phyloP scores from a whole-genome alignment of 2,797 vertebrate species.

The Streptopelia turtur region DNA sequence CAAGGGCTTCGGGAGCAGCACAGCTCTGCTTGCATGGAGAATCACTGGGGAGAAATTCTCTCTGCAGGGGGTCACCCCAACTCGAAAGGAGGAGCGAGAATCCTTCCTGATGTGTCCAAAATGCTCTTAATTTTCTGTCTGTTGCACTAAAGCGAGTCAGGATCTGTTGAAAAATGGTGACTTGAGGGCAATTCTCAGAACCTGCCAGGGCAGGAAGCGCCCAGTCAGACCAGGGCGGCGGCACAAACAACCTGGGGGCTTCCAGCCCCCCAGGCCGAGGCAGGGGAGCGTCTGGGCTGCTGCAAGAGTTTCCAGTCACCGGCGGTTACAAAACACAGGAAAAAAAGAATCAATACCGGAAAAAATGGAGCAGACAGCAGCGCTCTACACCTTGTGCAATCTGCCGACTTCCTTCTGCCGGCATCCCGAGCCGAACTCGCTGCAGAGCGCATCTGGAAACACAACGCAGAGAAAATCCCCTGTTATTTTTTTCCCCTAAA shows the following conservation, averaged over 20 bases:
- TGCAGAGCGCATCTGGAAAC: neutral
- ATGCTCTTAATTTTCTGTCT: neutral
- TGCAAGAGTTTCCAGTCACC: neutral
- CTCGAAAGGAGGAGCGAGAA: neutral
- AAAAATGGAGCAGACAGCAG: neutral
- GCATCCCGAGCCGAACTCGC: fast-evolving
- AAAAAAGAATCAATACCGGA: fast-evolving
- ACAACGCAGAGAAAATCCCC: neutral
- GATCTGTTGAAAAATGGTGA: neutral
- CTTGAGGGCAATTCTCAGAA: neutral
- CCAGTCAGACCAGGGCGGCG: neutral
- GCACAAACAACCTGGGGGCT: neutral
- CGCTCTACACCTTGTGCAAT: neutral
- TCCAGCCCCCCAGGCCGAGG: neutral
- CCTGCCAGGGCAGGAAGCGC: neutral
- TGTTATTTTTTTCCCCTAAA: fast-evolving
- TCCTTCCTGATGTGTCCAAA: no score
- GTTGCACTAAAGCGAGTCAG: neutral
- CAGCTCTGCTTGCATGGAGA: neutral
- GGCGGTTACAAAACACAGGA: neutral
- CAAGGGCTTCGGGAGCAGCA: neutral
- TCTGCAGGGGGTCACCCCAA: fast-evolving
- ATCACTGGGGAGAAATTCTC: fast-evolving
- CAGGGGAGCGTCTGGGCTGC: neutral
- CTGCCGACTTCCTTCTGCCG: no score